Evolutionary conservation across 2,113 vertebrate genomes (phyloP).

Genomic region (Nannospalax galili): DNA sequence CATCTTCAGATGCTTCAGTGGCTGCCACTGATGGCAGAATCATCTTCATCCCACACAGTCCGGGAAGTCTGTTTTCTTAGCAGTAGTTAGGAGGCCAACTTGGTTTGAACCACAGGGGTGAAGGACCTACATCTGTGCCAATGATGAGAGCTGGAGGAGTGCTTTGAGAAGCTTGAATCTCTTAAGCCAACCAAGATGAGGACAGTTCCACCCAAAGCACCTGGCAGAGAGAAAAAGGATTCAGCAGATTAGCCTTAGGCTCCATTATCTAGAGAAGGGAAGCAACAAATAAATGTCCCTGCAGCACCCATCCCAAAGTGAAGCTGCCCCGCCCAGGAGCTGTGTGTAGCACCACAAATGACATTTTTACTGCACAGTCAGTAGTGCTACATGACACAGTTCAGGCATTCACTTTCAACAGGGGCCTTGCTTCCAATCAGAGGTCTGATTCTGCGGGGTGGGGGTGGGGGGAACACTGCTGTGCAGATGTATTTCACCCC

Average conservation of each 20-base stretch:
- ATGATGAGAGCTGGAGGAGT: neutral
- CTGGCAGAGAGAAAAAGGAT: neutral
- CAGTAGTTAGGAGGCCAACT: neutral
- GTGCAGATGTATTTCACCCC: neutral
- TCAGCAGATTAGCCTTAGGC: neutral
- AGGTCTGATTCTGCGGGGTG: neutral
- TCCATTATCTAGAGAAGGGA: neutral
- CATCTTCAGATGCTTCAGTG: neutral
- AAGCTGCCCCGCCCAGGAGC: too few species aligned
- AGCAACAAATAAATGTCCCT: neutral
- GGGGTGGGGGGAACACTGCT: neutral
- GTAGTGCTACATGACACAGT: accelerated
- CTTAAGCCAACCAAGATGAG: neutral
- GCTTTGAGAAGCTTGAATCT: too few species aligned
- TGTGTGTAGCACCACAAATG: neutral
- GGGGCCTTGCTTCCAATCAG: accelerated
- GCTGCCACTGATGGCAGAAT: neutral
- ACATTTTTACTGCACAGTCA: accelerated
- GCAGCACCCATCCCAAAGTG: neutral
- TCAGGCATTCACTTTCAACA: neutral
- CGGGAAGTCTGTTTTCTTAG: neutral
- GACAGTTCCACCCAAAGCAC: neutral
- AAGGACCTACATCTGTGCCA: neutral
- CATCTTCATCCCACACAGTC: neutral
- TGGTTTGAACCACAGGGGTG: neutral